Evolutionary conservation across 2,888 invertebrate genomes (phyloP).

Genomic region (Acleris emargana): DNA sequence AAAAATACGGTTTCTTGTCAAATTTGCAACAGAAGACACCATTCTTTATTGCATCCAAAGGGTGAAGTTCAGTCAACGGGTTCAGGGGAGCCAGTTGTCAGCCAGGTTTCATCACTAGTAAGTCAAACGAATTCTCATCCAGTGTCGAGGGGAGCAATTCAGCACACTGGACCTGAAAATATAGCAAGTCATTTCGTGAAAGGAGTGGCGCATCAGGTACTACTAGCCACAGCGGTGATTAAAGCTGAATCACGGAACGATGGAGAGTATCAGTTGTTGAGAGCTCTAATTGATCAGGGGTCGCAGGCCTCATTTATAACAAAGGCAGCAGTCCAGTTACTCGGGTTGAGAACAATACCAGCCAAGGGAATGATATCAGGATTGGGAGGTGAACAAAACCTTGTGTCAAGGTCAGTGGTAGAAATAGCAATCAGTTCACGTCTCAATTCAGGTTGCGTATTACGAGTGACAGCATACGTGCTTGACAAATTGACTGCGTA

Average conservation of each 20-base stretch:
- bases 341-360: slow-evolving; percentile 16
- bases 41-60: slow-evolving; percentile 8
- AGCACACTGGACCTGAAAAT: neutral
- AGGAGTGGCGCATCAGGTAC: slow-evolving; percentile 2
- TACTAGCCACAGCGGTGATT: slow-evolving; percentile 1
- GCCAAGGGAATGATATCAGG: slow-evolving; percentile 27
- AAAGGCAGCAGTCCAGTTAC: slow-evolving; percentile 28
- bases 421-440: slow-evolving; percentile 24
- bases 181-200: slow-evolving; percentile 2
- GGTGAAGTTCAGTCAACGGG: neutral
- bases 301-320: slow-evolving; percentile 38
- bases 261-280: slow-evolving; percentile 8
- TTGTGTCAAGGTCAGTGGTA: slow-evolving; percentile 27
- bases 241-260: neutral
- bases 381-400: slow-evolving; percentile 14
- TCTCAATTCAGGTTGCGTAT: neutral
- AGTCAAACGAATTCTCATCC: neutral
- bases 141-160: neutral
- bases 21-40: slow-evolving; percentile 18
- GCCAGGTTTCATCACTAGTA: neutral
- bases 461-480: slow-evolving; percentile 35
- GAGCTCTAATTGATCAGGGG: slow-evolving; percentile 37
- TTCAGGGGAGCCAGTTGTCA: neutral
- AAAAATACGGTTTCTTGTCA: slow-evolving; percentile 1
- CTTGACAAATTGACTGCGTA: slow-evolving; percentile 31